Evolutionary conservation across 1,140 invertebrate genomes (phyloP).

Genomic region (Neodiprion lecontei): DNA sequence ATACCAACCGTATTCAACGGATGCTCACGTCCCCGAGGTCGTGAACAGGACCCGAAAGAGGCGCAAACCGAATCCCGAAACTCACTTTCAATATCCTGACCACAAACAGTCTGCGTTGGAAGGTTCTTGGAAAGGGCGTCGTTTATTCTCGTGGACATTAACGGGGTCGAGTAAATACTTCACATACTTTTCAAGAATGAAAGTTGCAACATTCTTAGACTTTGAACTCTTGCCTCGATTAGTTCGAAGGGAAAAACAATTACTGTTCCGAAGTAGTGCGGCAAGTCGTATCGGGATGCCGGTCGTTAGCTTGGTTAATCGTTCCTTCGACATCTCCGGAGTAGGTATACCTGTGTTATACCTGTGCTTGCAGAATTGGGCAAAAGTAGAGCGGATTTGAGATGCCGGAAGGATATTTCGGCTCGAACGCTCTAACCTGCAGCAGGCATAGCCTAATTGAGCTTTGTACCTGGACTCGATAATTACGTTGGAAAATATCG

Average conservation of each 20-base stretch:
- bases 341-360: too few relatives aligned
- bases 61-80: neutral
- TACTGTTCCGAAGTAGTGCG: neutral
- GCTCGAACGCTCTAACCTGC: neutral
- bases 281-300: too few relatives aligned
- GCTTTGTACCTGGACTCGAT: too few relatives aligned
- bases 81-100: too few relatives aligned
- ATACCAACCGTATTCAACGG: neutral
- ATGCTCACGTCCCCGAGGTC: neutral
- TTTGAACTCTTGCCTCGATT: too few relatives aligned
- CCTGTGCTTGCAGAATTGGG: neutral
- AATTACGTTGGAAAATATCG: too few relatives aligned
- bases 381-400: slow-evolving; percentile 1
- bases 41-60: neutral
- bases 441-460: too few relatives aligned
- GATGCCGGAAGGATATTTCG: neutral
- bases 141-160: neutral
- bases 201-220: too few relatives aligned
- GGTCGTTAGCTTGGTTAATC: neutral
- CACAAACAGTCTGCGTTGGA: neutral
- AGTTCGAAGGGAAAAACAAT: neutral
- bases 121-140: too few relatives aligned
- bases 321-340: neutral
- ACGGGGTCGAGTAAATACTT: too few relatives aligned
- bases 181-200: too few relatives aligned